Conservation (phyloP, 2,888 invertebrate species). For the Tetranychus piercei region DNA sequence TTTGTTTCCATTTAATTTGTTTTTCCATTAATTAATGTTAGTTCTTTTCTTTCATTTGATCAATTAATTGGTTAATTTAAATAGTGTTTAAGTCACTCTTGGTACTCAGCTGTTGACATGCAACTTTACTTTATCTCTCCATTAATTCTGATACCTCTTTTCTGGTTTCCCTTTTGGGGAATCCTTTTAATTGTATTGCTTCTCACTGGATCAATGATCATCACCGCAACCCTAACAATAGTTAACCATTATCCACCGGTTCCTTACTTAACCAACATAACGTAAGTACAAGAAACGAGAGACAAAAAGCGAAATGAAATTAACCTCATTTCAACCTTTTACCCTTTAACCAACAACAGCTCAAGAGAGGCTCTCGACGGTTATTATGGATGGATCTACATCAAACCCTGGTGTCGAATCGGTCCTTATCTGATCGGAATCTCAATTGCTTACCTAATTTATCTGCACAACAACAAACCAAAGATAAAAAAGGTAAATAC, state of each 20-base stretch:
- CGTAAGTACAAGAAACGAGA: slow-evolving; percentile 23
- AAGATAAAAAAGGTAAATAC: slow-evolving; percentile 22
- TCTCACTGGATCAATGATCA: slow-evolving; percentile 20
- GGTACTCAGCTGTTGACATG: slow-evolving; percentile 28
- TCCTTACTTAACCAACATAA: slow-evolving; percentile 25
- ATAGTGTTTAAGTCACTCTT: slow-evolving; percentile 28
- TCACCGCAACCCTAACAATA: slow-evolving; percentile 25
- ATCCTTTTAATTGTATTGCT: slow-evolving; percentile 15
- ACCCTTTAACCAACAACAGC: slow-evolving; percentile 13
- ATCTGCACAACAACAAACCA: slow-evolving; percentile 22
- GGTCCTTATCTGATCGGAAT: slow-evolving; percentile 29
- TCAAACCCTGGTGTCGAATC: slow-evolving; percentile 28
- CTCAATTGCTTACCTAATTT: slow-evolving; percentile 24
- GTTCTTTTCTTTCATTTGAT: neutral
- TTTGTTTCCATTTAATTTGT: neutral
- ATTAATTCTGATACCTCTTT: slow-evolving; percentile 24
- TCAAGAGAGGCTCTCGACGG: slow-evolving; percentile 22
- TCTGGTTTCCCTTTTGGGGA: slow-evolving; percentile 21
- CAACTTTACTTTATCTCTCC: slow-evolving; percentile 27
- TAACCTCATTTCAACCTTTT: neutral
- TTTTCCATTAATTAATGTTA: neutral
- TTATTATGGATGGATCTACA: slow-evolving; percentile 26
- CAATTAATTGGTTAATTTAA: slow-evolving; percentile 13
- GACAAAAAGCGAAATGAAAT: neutral
- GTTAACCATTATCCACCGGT: slow-evolving; percentile 27